Base-by-base conservation (phyloP, 2,797 vertebrate species). In the Acropternis orthonyx region DNA sequence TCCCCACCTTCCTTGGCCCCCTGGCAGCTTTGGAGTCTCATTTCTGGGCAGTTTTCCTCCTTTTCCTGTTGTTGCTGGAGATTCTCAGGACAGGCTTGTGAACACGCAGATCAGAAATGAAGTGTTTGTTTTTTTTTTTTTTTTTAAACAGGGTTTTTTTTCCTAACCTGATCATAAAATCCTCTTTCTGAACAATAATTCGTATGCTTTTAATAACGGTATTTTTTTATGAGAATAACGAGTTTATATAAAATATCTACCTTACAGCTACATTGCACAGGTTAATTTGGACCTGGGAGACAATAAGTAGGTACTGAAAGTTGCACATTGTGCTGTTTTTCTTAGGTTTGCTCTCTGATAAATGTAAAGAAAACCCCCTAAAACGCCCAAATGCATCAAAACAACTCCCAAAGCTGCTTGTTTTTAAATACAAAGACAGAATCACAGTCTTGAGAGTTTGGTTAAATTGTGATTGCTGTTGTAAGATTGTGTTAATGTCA, bases 41-140 rank as follows among this genome's bases (percentile, higher is more conserved):
- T 43, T 43, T 16, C 43, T 43, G 43, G 43, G 97, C 78, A 98
- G 97, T 92, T 97, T 98, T 66, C 98, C 97, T 98, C 96, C 97
- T 98, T 98, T 96, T 94, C 75, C 23, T 66, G 16, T 84, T 67
- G 13, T 84, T 67, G 13, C 7, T 26, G 5, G 32, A 65, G 32
- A 32, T 36, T 88, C 15, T 77, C 19, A 3, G 8, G 24, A 4
- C 11, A 9, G 39, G 18, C 9, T 58, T 59, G 9, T 46, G 62
- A 66, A 49, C 36, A 79, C 73, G 14, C 23, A 36, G 23, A 23
- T 37, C 20, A 88, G 37, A 88, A 83, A 65, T 71, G 1, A 66
- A 54, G 8, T 30, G 37, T n/a, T n/a, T n/a, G 37, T 9, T 37
- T 37, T 37, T 37, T 37, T 37, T 37, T n/a, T n/a, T n/a, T n/a